Evolutionary conservation across 2,113 vertebrate genomes (phyloP).

Genomic region (Baryphthengus martii): DNA sequence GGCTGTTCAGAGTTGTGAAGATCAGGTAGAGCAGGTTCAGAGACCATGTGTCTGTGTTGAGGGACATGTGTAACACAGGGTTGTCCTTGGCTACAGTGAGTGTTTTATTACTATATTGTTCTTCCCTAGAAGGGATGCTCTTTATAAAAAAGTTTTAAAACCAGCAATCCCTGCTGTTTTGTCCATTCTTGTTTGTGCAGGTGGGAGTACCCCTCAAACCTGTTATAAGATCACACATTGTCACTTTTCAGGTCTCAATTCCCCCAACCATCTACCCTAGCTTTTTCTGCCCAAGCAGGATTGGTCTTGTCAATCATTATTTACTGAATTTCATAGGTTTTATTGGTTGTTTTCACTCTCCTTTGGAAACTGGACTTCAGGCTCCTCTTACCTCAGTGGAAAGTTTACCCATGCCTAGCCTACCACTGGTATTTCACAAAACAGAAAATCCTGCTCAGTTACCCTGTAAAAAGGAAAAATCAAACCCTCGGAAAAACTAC

Average conservation of each 20-base stretch:
- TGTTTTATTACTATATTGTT: background rate
- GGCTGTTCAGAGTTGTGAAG: background rate
- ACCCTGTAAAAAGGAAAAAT: background rate
- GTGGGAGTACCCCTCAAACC: background rate
- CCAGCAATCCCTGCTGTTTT: background rate
- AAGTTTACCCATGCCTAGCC: background rate
- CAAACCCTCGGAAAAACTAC: background rate
- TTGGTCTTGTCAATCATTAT: background rate
- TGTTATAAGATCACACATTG: background rate
- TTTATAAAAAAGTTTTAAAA: background rate
- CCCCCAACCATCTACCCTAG: rapidly evolving
- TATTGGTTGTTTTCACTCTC: background rate
- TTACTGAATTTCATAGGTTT: background rate
- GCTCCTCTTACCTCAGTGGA: background rate
- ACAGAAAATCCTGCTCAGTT: background rate
- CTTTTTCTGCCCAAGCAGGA: background rate
- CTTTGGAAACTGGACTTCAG: background rate
- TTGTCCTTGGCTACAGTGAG: background rate
- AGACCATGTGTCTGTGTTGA: background rate
- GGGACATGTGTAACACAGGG: background rate
- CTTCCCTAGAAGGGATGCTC: background rate
- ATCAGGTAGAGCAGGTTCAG: conserved; percentile 11
- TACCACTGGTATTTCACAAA: background rate
- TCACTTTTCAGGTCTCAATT: background rate
- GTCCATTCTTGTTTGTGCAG: background rate